These are phyloP conservation scores for Karalla daura DNA, from an alignment of 2,797 vertebrate species.

Conservation along the genomic window DNA sequence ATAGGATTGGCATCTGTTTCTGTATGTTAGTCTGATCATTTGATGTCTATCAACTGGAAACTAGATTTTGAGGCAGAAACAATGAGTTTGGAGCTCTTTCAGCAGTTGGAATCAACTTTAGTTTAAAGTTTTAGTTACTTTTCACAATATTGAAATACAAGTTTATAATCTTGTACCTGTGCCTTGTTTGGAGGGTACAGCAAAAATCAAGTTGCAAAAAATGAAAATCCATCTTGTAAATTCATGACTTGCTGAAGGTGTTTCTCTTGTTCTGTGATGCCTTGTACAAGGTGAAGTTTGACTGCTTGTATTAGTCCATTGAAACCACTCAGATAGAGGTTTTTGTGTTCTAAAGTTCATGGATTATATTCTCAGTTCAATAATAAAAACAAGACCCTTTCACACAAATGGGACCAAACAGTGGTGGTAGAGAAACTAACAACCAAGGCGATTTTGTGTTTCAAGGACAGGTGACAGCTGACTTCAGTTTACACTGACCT, in stretches of 20 bases:
- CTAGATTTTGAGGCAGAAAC: background rate
- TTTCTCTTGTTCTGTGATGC: background rate
- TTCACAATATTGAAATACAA: no score
- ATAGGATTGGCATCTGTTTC: no score
- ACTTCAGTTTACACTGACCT: background rate
- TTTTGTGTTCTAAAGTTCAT: background rate
- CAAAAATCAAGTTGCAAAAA: background rate
- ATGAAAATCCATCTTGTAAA: background rate
- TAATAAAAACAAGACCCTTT: background rate
- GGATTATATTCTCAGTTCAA: background rate
- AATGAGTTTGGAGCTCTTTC: background rate
- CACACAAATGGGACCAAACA: background rate
- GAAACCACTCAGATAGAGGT: background rate
- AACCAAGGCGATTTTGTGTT: background rate
- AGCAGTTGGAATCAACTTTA: background rate
- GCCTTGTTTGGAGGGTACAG: background rate
- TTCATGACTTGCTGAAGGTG: no score
- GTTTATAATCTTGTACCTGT: background rate
- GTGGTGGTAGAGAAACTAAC: background rate
- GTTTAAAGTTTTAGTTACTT: background rate
- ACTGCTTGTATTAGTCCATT: background rate
- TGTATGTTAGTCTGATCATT: background rate
- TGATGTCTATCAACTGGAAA: no score
- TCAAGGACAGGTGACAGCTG: background rate
- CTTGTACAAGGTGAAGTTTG: background rate